Conservation (phyloP, 2,797 vertebrate species). For the Threskiornis aethiopicus region DNA sequence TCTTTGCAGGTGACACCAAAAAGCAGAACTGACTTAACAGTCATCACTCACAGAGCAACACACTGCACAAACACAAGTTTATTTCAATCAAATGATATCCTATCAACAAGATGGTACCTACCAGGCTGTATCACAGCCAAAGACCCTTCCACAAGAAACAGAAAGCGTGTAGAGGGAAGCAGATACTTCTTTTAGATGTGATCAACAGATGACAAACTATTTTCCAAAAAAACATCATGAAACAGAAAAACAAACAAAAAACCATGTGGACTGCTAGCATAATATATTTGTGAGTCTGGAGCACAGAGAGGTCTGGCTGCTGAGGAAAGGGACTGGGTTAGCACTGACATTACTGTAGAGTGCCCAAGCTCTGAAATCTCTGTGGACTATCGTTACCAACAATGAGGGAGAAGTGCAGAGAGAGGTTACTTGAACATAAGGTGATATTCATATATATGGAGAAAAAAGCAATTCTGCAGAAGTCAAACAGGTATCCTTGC, state of each 20-base stretch:
- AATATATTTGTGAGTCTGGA: background rate
- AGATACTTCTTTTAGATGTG: background rate
- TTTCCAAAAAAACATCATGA: background rate
- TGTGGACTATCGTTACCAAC: background rate
- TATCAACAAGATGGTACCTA: background rate
- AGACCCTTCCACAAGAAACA: background rate
- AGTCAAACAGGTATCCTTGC: background rate
- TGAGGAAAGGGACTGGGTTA: background rate
- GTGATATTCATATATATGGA: background rate
- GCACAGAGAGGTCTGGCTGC: background rate
- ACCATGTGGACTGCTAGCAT: accelerated
- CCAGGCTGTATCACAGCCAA: background rate
- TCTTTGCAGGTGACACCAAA: background rate
- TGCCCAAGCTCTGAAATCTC: background rate
- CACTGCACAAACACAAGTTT: background rate
- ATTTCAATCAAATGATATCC: background rate
- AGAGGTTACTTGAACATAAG: background rate
- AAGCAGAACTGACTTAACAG: background rate
- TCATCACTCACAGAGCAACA: background rate
- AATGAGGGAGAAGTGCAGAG: background rate
- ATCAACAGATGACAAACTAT: background rate
- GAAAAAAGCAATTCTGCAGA: background rate
- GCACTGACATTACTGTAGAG: background rate
- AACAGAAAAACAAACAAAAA: background rate
- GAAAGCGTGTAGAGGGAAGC: background rate